Evolutionary conservation across 2,113 vertebrate genomes (phyloP).

Genomic region (Capreolus pygargus): DNA sequence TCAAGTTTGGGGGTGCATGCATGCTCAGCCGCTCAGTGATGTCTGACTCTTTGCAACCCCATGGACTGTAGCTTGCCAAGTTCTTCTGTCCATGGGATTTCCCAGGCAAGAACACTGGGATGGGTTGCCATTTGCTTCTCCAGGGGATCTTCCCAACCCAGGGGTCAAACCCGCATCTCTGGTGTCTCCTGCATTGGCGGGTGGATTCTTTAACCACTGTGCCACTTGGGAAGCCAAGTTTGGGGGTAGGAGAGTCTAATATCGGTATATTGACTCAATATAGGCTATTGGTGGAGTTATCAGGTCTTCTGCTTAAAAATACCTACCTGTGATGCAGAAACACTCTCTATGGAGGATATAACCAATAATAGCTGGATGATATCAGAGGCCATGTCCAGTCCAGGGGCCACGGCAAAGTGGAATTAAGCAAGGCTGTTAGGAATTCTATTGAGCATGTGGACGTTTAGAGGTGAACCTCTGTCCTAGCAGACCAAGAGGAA

Average conservation of each 20-base stretch:
- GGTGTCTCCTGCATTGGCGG: background rate
- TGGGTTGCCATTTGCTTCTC: background rate
- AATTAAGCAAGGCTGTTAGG: no score
- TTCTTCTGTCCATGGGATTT: background rate
- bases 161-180: background rate
- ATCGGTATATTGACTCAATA: no score
- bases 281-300: background rate
- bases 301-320: background rate
- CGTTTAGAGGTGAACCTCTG: background rate
- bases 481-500: background rate
- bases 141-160: background rate
- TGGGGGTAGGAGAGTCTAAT: background rate
- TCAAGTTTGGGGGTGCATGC: background rate
- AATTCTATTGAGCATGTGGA: background rate
- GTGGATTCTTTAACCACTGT: background rate
- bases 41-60: background rate
- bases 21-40: background rate
- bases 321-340: background rate
- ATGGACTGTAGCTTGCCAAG: background rate
- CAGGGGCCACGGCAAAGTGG: background rate
- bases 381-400: background rate
- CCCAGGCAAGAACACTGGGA: background rate
- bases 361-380: background rate
- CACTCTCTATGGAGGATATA: background rate
- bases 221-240: background rate